Evolutionary conservation across 2,113 vertebrate genomes (phyloP), one percentile per base, ranked within the genome.

Genomic region (Bostrychus sinensis): DNA sequence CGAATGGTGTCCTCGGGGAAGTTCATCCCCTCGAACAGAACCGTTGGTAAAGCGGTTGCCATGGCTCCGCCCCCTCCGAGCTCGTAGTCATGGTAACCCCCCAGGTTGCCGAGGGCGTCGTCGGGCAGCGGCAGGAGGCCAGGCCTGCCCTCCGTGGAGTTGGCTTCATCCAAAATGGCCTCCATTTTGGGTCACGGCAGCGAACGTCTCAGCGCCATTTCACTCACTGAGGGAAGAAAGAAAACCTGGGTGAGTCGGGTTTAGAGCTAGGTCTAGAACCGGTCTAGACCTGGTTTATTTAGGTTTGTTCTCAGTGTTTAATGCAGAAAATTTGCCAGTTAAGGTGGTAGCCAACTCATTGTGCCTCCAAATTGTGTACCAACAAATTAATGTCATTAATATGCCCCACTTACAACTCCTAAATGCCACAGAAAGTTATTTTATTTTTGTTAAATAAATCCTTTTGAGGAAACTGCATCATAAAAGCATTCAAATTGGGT

Each of bases 1-100:
- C 92, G 94, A 1, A 95, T 98, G 81, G 95, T 95, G 81, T 97
- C 95, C 20, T 93, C 93, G 0, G 91, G 91, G 4, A 91, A 86
- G 19, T 53, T 59, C 10, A 62, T 66, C 0, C 74, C 80, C 41
- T 77, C 70, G 0, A 76, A 69, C 42, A 62, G 8, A 34, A 64
- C 2, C 0, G 81, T 74, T 2, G 82, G 78, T 10, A 58, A n/a
- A 2, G 28, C 69, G 0, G 80, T 56, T 0, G 71, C 28, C 2
- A 26, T 30, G 4, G 39, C 46, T 10, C 46, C 22, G 34, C 19
- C 28, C 0, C 28, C 11, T 25, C 45, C 36, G 0, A 20, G 39
- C 43, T 51, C 58, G n/a, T 81, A 82, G 51, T 79, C 78, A 0
- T 16, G 62, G 72, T 70, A 77, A 37, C n/a, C n/a, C n/a, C 26